Conservation (phyloP, 92 coral and sea anemone genomes). For the Heteractis magnifica region DNA sequence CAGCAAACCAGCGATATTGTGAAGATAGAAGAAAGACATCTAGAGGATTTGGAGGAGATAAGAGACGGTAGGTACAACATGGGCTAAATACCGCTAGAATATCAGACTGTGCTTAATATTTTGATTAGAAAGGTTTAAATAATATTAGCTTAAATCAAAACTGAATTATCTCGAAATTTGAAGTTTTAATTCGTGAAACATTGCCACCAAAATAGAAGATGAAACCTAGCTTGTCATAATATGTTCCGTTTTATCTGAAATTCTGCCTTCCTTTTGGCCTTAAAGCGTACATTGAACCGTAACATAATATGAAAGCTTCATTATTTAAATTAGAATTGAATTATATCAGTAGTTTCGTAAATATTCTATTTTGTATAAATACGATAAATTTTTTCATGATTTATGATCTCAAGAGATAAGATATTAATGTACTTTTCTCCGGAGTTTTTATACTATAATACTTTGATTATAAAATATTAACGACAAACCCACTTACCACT, state of each 20-base stretch:
- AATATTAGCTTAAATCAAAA: neutral
- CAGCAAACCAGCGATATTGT: slow-evolving; percentile 74
- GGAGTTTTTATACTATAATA: neutral
- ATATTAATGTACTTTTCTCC: too few relatives aligned
- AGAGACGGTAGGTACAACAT: slow-evolving; percentile 68
- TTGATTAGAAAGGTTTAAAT: neutral
- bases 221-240: neutral
- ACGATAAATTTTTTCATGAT: too few relatives aligned
- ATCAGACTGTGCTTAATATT: neutral
- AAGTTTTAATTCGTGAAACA: neutral
- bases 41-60: slow-evolving; percentile 74
- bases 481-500: neutral
- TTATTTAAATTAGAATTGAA: neutral
- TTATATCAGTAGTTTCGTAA: too few relatives aligned
- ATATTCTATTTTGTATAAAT: too few relatives aligned
- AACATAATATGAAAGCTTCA: neutral
- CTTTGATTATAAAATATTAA: neutral
- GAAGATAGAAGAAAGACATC: slow-evolving; percentile 71
- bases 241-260: neutral
- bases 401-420: too few relatives aligned
- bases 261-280: too few relatives aligned
- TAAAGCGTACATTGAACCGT: neutral
- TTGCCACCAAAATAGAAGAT: neutral
- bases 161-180: neutral
- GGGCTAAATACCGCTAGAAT: neutral